A percentile compares a stretch with the other conserved stretches of the same genome.
These are phyloP conservation scores for Nyctereutes procyonoides DNA, from an alignment of 2,113 vertebrate genomes.

Conservation along the genomic window DNA sequence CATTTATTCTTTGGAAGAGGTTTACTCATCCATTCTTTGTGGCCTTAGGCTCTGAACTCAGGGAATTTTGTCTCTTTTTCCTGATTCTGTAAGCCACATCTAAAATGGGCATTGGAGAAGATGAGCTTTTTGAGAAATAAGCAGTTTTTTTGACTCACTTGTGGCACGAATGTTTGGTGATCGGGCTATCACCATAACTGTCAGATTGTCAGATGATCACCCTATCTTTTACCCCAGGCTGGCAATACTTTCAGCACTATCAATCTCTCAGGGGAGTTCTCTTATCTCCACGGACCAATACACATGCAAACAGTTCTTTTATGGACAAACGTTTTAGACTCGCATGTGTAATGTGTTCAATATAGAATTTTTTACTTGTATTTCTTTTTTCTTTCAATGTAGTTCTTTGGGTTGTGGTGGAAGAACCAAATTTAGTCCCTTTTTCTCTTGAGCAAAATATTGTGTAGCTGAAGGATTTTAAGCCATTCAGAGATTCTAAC, in stretches of 20 bases:
- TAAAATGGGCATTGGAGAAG: neutral
- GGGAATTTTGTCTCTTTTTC: neutral
- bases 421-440: neutral
- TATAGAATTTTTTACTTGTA: neutral
- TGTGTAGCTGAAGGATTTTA: neutral
- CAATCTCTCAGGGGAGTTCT: neutral
- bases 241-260: neutral
- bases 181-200: neutral
- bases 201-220: neutral
- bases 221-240: neutral
- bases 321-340: neutral
- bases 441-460: neutral
- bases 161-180: neutral
- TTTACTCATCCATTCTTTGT: neutral
- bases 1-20: neutral
- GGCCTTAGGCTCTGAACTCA: neutral
- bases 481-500: neutral
- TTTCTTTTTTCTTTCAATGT: neutral
- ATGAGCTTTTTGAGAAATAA: neutral
- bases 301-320: neutral
- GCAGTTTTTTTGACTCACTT: neutral
- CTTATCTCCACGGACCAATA: neutral
- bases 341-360: rapidly evolving
- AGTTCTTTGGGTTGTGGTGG: neutral
- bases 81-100: neutral